These are phyloP conservation scores for Neostethus bicornis DNA, from an alignment of 2,797 vertebrate species.

Conservation along the genomic window DNA sequence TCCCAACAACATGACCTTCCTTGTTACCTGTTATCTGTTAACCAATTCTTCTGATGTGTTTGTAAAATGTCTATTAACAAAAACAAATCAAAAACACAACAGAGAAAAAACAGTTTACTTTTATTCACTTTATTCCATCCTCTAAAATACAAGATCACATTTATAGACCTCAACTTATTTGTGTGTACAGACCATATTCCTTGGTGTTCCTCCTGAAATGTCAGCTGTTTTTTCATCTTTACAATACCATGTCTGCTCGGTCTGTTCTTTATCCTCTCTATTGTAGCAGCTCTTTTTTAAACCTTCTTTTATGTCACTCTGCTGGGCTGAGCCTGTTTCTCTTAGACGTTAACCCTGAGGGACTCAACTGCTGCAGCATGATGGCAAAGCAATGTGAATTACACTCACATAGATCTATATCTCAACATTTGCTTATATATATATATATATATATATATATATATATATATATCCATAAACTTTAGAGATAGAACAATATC, in stretches of 20 bases:
- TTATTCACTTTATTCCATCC: too few species aligned
- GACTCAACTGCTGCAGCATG: conserved; percentile 20
- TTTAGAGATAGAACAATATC: too few species aligned
- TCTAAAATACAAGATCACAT: too few species aligned
- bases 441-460: neutral
- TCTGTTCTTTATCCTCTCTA: conserved; percentile 29
- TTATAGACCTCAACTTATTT: neutral
- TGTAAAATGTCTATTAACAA: conserved; percentile 1
- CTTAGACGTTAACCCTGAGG: conserved; percentile 43
- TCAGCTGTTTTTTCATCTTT: conserved; percentile 43
- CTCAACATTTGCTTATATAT: neutral
- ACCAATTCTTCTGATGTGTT: conserved; percentile 8
- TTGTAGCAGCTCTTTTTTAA: conserved; percentile 39
- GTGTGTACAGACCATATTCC: neutral
- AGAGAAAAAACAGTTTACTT: neutral
- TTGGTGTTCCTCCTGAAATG: conserved; percentile 24
- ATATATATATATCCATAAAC: too few species aligned
- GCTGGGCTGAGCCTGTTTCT: conserved; percentile 25
- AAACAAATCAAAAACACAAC: too few species aligned
- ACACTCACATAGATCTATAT: neutral
- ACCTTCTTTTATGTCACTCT: conserved; percentile 33
- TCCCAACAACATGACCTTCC: neutral
- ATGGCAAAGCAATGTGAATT: conserved; percentile 30
- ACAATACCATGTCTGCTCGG: conserved; percentile 11
- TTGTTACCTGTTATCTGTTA: neutral